phyloP scores from a whole-genome alignment of 2,113 vertebrate genomes.

The Hypomesus transpacificus region DNA sequence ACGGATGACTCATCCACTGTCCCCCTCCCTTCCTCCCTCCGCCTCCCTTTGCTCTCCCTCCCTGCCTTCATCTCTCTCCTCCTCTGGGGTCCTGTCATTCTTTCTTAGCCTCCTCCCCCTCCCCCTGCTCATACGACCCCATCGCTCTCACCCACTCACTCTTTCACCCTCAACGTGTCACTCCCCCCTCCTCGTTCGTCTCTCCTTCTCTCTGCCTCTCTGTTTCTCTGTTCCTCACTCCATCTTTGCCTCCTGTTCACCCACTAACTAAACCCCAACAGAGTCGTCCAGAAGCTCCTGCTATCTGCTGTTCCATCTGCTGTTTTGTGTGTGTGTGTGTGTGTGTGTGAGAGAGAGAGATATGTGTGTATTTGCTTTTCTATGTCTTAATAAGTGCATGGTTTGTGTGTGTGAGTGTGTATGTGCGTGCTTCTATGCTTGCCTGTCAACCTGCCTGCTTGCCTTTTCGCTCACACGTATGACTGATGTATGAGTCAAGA shows the following conservation, averaged over 20 bases:
- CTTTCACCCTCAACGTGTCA: background rate
- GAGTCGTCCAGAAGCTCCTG: constrained; percentile 40
- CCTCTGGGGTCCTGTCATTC: constrained; percentile 10
- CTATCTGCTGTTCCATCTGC: constrained; percentile 35
- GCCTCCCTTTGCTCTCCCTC: constrained; percentile 4
- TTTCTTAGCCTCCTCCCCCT: background rate
- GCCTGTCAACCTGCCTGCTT: background rate
- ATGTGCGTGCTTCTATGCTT: constrained; percentile 1
- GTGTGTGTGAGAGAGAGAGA: constrained; percentile 21
- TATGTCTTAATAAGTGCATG: background rate
- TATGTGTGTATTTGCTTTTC: constrained; percentile 11
- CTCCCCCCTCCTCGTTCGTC: background rate
- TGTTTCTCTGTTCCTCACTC: constrained; percentile 5
- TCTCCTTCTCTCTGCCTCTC: constrained; percentile 5
- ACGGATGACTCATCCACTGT: constrained; percentile 69
- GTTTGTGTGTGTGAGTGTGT: constrained; percentile 11
- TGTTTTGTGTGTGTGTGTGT: constrained; percentile 10
- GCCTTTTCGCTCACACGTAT: constrained; percentile 6
- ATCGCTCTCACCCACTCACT: background rate
- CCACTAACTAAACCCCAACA: constrained; percentile 22
- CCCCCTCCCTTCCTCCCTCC: constrained; percentile 28
- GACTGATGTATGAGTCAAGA: constrained; percentile 18
- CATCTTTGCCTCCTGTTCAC: background rate
- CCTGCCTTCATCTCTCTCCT: constrained; percentile 19
- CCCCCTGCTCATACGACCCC: constrained; percentile 3